Conservation (phyloP, 2,797 vertebrate genomes). For the Ctenosaura bakeri region DNA sequence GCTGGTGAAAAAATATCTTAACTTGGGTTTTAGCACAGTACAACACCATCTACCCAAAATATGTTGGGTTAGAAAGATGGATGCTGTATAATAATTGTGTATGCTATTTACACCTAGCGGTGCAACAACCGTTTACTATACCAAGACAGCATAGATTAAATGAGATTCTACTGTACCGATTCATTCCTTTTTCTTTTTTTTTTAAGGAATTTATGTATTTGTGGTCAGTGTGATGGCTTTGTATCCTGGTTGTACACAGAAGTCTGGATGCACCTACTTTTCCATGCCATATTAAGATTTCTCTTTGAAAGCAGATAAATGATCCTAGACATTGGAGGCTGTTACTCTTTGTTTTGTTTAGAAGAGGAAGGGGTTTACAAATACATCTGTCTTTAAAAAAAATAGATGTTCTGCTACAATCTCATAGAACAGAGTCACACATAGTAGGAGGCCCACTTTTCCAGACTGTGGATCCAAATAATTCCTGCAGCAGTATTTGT, state of each 20-base stretch:
- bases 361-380: constrained; percentile 60
- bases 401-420: constrained; percentile 61
- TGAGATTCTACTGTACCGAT: constrained; percentile 33
- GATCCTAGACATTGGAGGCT: constrained; percentile 66
- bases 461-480: constrained; percentile 58
- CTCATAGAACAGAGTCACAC: constrained; percentile 52
- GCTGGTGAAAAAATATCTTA: not conserved
- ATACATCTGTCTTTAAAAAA: constrained; percentile 44
- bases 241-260: constrained; percentile 38
- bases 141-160: not conserved
- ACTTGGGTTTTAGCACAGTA: constrained; percentile 34
- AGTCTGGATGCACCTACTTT: constrained; percentile 39
- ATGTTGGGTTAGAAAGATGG: constrained; percentile 10
- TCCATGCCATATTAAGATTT: constrained; percentile 43
- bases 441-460: constrained; percentile 60
- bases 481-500: constrained; percentile 68
- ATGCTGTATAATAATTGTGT: not conserved
- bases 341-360: constrained; percentile 50
- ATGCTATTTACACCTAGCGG: constrained; percentile 33
- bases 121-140: constrained; percentile 32
- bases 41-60: constrained; percentile 42
- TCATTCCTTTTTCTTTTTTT: constrained; percentile 21
- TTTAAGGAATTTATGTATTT: constrained; percentile 2
- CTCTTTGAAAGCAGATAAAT: constrained; percentile 58
- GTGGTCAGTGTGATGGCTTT: constrained; percentile 47